phyloP scores from a whole-genome alignment of 2,888 invertebrate genomes.

The Tipula lateralis region DNA sequence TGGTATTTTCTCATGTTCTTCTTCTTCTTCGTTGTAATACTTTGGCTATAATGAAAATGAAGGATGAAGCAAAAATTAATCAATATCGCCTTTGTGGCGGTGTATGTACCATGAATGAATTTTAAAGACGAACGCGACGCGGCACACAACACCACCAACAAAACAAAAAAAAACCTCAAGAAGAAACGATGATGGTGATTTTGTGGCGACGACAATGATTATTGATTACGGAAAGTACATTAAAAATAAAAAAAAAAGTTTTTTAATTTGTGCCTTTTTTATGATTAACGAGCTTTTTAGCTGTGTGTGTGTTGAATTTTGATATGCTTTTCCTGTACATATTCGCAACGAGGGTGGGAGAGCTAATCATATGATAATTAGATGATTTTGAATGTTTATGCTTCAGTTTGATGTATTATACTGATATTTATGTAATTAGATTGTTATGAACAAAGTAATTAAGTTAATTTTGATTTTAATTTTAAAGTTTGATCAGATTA shows the following conservation, averaged over 20 bases:
- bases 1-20: not conserved
- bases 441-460: not conserved
- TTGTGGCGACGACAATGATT: not conserved
- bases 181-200: not conserved
- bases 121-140: not conserved
- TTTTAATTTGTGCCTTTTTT: not conserved
- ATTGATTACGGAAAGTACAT: not conserved
- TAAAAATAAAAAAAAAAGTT: not conserved
- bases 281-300: not conserved
- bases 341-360: not conserved
- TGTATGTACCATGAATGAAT: slow-evolving; percentile 24
- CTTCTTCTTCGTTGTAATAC: not conserved
- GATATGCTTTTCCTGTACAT: not conserved
- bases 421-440: not conserved
- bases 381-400: not conserved
- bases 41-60: slow-evolving; percentile 2
- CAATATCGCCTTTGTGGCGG: not conserved
- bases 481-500: not conserved
- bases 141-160: not conserved
- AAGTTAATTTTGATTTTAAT: not conserved
- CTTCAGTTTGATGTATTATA: too few relatives aligned
- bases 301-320: not conserved
- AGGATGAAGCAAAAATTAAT: not conserved
- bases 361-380: not conserved
- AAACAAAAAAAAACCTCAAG: not conserved